phyloP scores from a whole-genome alignment of 2,113 vertebrate species.

The Scomber japonicus region DNA sequence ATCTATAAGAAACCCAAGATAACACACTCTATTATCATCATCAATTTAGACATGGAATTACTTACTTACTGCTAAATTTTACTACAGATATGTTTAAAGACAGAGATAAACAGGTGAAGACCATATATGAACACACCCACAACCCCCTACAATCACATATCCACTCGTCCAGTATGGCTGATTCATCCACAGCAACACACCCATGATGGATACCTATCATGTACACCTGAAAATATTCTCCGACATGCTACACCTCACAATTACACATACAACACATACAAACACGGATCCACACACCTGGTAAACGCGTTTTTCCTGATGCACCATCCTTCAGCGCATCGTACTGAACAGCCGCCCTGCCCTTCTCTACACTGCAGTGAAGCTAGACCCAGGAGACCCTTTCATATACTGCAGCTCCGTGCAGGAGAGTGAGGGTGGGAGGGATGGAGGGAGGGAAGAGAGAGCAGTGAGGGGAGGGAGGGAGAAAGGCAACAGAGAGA shows the following conservation, averaged over 20 bases:
- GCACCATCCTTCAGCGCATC: constrained; percentile 86
- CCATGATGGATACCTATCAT: constrained; percentile 45
- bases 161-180: constrained; percentile 52
- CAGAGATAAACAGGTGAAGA: constrained; percentile 11
- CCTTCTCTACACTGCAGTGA: constrained; percentile 84
- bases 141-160: constrained; percentile 35
- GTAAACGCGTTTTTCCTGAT: constrained; percentile 87
- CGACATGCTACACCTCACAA: background rate
- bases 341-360: constrained; percentile 76
- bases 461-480: constrained; percentile 8
- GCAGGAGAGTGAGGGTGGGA: constrained; percentile 61
- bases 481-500: constrained; percentile 7
- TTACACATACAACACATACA: background rate
- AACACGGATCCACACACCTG: constrained; percentile 80
- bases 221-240: constrained; percentile 30
- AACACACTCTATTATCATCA: background rate
- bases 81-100: background rate
- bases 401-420: constrained; percentile 79
- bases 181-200: constrained; percentile 53
- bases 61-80: background rate
- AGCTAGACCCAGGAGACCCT: constrained; percentile 83
- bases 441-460: constrained; percentile 16
- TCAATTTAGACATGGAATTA: background rate
- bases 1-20: background rate
- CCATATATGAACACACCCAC: constrained; percentile 55